Conservation (phyloP, 2,113 vertebrate genomes). For the Gambusia holbrooki region DNA sequence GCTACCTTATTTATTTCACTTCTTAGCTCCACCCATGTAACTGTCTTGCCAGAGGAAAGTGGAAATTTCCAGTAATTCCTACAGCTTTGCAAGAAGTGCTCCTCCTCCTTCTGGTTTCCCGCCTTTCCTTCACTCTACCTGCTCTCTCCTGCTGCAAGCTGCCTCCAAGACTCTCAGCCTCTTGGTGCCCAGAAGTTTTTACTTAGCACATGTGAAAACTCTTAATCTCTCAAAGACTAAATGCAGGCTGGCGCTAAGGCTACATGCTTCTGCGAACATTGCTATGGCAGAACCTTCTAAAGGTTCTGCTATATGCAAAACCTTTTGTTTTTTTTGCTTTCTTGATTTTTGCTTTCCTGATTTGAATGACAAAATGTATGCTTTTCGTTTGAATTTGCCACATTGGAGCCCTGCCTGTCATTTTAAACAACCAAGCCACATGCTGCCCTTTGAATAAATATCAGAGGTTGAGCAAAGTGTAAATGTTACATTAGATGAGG, state of each 20-base stretch:
- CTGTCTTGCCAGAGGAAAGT: constrained; percentile 74
- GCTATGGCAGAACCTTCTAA: background rate
- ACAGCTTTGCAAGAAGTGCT: constrained; percentile 62
- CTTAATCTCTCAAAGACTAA: background rate
- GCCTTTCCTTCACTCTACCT: constrained; percentile 76
- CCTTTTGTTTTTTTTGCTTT: background rate
- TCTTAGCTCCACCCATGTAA: constrained; percentile 64
- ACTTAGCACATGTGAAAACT: background rate
- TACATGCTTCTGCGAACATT: background rate
- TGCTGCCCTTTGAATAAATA: constrained; percentile 14
- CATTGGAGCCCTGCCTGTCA: constrained; percentile 22
- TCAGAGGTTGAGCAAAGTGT: constrained; percentile 20
- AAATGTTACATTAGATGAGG: constrained; percentile 39
- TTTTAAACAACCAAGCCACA: background rate
- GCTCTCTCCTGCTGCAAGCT: constrained; percentile 53
- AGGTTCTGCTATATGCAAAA: background rate
- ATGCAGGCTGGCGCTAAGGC: background rate
- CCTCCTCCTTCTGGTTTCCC: constrained; percentile 74
- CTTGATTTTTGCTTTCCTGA: background rate
- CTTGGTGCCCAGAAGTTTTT: constrained; percentile 7
- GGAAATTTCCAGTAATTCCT: constrained; percentile 84
- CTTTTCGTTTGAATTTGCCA: background rate
- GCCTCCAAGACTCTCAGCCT: constrained; percentile 31
- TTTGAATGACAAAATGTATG: background rate
- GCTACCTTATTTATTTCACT: constrained; percentile 64